These are phyloP conservation scores for Stenotaenia linearis DNA, from an alignment of 2,888 invertebrate genomes.

Conservation along the genomic window DNA sequence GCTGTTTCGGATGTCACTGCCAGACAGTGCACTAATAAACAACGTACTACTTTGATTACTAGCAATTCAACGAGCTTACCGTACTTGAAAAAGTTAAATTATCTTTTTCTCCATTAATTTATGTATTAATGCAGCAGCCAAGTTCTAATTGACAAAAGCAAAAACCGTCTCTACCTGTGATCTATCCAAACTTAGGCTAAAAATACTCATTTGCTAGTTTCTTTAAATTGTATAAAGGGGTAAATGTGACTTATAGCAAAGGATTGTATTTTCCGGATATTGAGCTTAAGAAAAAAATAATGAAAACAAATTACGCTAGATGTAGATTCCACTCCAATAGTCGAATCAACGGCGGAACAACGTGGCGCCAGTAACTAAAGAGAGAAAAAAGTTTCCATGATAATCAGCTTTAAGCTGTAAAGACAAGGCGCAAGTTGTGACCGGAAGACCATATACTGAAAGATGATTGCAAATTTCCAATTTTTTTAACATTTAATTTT, in stretches of 20 bases:
- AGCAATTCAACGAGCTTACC: not conserved
- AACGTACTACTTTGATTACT: not conserved
- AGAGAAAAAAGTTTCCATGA: slow-evolving; percentile 27
- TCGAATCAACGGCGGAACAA: slow-evolving; percentile 6
- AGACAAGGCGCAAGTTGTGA: slow-evolving; percentile 2
- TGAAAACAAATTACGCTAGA: slow-evolving; percentile 29
- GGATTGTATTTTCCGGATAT: not conserved
- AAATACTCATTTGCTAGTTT: not conserved
- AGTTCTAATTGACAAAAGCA: not conserved
- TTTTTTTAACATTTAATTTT: not conserved
- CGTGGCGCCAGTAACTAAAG: slow-evolving; percentile 29
- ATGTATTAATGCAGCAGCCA: not conserved
- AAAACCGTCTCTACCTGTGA: not conserved
- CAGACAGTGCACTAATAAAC: not conserved
- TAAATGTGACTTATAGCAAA: not conserved
- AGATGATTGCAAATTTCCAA: not conserved
- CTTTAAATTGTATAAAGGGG: not conserved
- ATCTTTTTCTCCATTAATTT: too few relatives aligned
- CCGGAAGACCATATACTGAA: not conserved
- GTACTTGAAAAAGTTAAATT: not conserved
- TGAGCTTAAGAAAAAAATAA: slow-evolving; percentile 15
- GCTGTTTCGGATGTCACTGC: not conserved
- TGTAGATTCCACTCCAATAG: slow-evolving; percentile 30
- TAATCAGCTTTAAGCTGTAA: slow-evolving; percentile 6
- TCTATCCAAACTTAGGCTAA: not conserved